A percentile compares a stretch with the other conserved stretches of the same genome.
These are phyloP conservation scores for Drosophila siamana DNA, from an alignment of 2,888 invertebrate genomes.

Conservation along the genomic window DNA sequence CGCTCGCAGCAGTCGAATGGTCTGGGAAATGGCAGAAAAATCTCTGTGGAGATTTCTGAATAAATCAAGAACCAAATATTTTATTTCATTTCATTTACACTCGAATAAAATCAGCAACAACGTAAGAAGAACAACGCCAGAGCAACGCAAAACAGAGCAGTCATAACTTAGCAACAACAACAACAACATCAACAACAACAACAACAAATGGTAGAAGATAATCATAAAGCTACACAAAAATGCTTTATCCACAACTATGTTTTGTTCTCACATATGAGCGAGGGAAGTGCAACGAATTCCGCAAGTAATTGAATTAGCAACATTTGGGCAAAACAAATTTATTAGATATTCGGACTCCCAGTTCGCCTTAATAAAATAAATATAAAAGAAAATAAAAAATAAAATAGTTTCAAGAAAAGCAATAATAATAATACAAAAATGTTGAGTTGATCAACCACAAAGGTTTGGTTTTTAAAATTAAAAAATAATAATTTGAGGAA, in stretches of 20 bases:
- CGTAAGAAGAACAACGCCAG: too few species aligned
- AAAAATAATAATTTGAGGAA: too few species aligned
- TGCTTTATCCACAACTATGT: slow-evolving; percentile 1
- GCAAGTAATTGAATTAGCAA: slow-evolving; percentile 12
- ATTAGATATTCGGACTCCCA: too few species aligned
- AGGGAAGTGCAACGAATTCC: slow-evolving; percentile 7
- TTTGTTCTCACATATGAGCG: neutral
- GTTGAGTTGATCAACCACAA: neutral
- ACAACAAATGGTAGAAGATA: neutral
- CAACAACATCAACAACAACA: neutral
- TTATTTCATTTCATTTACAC: slow-evolving; percentile 65
- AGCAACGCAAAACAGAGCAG: slow-evolving; percentile 4
- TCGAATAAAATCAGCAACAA: slow-evolving; percentile 25
- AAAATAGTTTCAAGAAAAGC: neutral
- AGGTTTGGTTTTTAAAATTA: too few species aligned
- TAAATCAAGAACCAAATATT: slow-evolving; percentile 69
- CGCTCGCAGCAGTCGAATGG: neutral
- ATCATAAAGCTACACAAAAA: neutral
- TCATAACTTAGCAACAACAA: neutral
- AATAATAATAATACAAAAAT: neutral
- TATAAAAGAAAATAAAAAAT: too few species aligned
- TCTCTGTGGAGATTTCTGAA: slow-evolving; percentile 60
- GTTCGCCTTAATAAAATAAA: too few species aligned
- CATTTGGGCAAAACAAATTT: neutral
- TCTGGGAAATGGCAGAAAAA: slow-evolving; percentile 43